Evolutionary conservation across 2,888 invertebrate genomes (phyloP), one percentile per base, ranked within the genome.

Genomic region (Diarsia mendica): DNA sequence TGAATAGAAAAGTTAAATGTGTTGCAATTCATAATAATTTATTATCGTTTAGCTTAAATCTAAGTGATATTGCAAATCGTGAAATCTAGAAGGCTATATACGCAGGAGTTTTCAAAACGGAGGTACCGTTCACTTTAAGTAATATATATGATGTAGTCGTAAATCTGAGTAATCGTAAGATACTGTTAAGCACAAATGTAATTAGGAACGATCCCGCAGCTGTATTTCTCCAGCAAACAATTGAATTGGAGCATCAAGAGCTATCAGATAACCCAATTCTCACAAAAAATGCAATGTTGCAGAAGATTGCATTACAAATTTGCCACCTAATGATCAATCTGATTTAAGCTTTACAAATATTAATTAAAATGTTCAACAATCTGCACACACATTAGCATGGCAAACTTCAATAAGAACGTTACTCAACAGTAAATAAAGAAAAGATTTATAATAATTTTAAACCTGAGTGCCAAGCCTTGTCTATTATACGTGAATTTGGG

Each of bases 261-360:
- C 64, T 72, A 71, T 58, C 64, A 67, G 63, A 85, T 79, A 75
- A 74, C 86, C 83, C 20, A 33, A 58, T 85, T 85, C 83, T 73
- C 84, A 84, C 60, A 71, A 69, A 72, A 75, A 63, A 6, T 58
- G 63, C 61, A 68, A 73, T 55, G n/a, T 53, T 69, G 48, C 11
- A 53, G 55, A 28, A 61, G 44, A 75, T 83, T 74, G 33, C 60
- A 61, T 51, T 51, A 53, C 39, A 49, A 28, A 28, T 55, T 51
- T 51, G 49, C 28, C 46, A 55, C 64, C n/a, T 64, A 53, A 53
- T 23, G 6, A 10, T 65, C 33, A 48, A 72, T 68, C 65, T 18
- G 46, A 39, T 74, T 58, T 48, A 33, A 71, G 18, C 18, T 60
- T 55, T 55, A 49, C 18, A 55, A 64, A 46, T 49, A 55, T 51